Conservation (phyloP, 2,888 invertebrate species). For the Drosophila mayaguana region DNA sequence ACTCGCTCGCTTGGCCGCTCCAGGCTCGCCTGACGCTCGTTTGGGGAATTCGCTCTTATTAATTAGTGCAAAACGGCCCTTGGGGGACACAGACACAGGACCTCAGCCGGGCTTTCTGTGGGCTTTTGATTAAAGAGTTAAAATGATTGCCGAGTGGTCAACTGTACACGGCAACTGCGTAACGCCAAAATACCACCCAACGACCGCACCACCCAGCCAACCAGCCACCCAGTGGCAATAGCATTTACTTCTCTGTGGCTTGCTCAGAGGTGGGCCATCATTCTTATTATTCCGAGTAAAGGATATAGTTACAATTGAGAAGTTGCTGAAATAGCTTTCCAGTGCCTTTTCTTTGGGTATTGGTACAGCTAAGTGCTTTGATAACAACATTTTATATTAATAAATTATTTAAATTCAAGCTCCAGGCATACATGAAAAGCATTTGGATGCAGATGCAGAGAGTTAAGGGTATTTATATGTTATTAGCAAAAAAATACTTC, state of each 20-base stretch:
- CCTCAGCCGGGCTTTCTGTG: constrained; percentile 51
- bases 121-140: constrained; percentile 72
- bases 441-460: no score
- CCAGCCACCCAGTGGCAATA: constrained; percentile 7
- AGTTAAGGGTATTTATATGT: no score
- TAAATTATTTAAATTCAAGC: not conserved
- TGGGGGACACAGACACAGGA: constrained; percentile 59
- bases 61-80: constrained; percentile 81
- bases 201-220: not conserved
- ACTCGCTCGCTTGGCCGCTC: constrained; percentile 29
- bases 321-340: not conserved
- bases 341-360: not conserved
- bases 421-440: not conserved
- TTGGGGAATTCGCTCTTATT: constrained; percentile 78
- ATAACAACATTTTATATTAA: not conserved
- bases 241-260: constrained; percentile 2
- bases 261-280: not conserved
- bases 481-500: no score
- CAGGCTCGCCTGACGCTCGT: constrained; percentile 46
- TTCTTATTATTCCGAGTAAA: constrained; percentile 1
- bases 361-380: not conserved
- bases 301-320: not conserved
- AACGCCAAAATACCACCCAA: constrained; percentile 2
- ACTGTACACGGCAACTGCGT: constrained; percentile 51
- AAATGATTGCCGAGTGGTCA: constrained; percentile 63